Conservation (phyloP, 2,888 invertebrate species). For the Melanostoma mellinum region DNA sequence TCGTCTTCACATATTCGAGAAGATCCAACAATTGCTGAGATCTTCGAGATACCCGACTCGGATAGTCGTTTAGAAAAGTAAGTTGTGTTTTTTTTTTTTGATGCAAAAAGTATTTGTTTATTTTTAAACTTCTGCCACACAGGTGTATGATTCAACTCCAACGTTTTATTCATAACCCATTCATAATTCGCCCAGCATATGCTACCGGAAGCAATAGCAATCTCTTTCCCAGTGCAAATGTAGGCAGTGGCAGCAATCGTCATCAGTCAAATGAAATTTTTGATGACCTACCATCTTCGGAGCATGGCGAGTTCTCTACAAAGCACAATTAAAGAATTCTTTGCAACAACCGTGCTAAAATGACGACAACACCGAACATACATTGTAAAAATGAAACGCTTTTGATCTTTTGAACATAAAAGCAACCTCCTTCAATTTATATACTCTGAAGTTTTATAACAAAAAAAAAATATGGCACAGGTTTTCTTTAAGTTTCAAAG, state of each 20-base stretch:
- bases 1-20: slow-evolving; percentile 74
- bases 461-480: too few species aligned
- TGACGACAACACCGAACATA: slow-evolving; percentile 5
- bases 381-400: slow-evolving; percentile 26
- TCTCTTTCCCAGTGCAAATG: slow-evolving; percentile 53
- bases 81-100: slow-evolving; percentile 2
- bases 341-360: slow-evolving; percentile 22
- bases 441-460: too few species aligned
- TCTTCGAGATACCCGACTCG: slow-evolving; percentile 75
- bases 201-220: slow-evolving; percentile 69
- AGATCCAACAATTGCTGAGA: slow-evolving; percentile 75
- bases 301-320: slow-evolving; percentile 70
- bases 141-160: slow-evolving; percentile 80
- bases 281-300: slow-evolving; percentile 76
- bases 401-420: slow-evolving; percentile 33
- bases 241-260: slow-evolving; percentile 68
- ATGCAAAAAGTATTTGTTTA: neutral
- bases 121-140: neutral
- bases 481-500: too few species aligned
- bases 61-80: slow-evolving; percentile 79
- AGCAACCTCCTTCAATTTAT: too few species aligned
- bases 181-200: slow-evolving; percentile 75
- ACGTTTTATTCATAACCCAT: slow-evolving; percentile 76
- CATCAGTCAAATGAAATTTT: slow-evolving; percentile 80
- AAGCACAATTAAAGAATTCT: slow-evolving; percentile 62